Conservation (phyloP, 2,113 vertebrate species). For the Campylorhamphus procurvoides region DNA sequence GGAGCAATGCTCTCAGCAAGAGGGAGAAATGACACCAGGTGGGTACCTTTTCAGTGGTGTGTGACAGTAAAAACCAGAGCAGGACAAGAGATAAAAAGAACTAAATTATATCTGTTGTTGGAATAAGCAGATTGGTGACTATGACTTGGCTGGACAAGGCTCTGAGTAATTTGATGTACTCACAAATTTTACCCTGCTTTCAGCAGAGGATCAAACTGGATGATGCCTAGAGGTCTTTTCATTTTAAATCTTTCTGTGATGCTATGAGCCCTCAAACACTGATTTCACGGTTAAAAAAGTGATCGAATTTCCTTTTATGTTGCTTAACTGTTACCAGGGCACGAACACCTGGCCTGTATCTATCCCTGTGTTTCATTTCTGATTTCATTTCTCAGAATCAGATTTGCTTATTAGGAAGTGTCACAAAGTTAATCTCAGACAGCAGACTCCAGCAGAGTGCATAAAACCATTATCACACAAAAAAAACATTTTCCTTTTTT, state of each 20-base stretch:
- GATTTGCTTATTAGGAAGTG: background rate
- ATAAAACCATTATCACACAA: background rate
- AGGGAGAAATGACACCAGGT: background rate
- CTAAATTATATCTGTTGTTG: accelerated
- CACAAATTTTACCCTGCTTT: background rate
- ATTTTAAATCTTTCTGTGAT: background rate
- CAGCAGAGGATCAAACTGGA: background rate
- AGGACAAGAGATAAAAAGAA: background rate
- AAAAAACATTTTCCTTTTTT: background rate
- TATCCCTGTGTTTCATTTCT: background rate
- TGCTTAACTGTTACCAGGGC: background rate
- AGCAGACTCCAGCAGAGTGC: background rate
- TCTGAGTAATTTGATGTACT: background rate
- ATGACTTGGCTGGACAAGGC: background rate
- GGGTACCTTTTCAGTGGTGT: background rate
- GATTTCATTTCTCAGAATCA: background rate
- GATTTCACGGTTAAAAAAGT: background rate
- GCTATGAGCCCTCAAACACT: background rate
- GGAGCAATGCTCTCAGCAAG: background rate
- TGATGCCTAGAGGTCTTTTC: background rate
- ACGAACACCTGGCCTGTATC: background rate
- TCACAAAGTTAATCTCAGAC: background rate
- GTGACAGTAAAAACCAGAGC: background rate
- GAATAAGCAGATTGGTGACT: background rate
- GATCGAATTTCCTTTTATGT: background rate